Evolutionary conservation across 2,113 vertebrate genomes (phyloP), one percentile per base, ranked within the genome.

Genomic region (Numida meleagris): DNA sequence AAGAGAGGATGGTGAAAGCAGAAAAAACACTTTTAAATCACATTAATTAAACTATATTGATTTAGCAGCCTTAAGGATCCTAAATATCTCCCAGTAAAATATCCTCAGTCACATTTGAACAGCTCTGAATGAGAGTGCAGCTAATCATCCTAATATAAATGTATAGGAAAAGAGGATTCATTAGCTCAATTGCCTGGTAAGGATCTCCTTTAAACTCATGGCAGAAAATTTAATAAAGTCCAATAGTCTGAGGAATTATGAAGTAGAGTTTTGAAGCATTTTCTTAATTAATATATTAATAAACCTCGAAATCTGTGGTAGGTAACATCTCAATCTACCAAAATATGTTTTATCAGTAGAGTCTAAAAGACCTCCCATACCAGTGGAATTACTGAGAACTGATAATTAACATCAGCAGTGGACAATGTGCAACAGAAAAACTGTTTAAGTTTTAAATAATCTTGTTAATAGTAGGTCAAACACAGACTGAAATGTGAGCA

Each of bases 381-480:
- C 61, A 66, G 77, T 1, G 6, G 23, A 71, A 89, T 65, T 43
- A 45, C 0, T 65, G 6, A 61, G 67, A 79, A 51, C 7, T 43
- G n/a, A 10, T 61, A 51, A 79, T 57, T 63, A 61, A 79, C 25
- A 18, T 42, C 77, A 73, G n/a, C 25, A 19, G 4, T 2, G 3
- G n/a, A 66, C 63, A 63, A 19, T 2, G 2, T 42, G n/a, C 58
- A 61, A 40, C 33, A 86, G 86, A 74, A 92, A 63, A 4, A 66
- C 29, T 55, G 62, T 72, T 93, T 77, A 92, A 55, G 19, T 36
- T 91, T 89, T 82, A 85, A 85, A 80, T 58, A 73, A n/a, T 55
- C 42, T 70, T 68, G 45, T 57, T 82, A 81, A 61, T 53, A 65
- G 33, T 29, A 85, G 76, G 17, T 55, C 19, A 94, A 92, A 80